Evolutionary conservation across 2,797 vertebrate genomes (phyloP).

Genomic region (Mormyrops boulengeri): DNA sequence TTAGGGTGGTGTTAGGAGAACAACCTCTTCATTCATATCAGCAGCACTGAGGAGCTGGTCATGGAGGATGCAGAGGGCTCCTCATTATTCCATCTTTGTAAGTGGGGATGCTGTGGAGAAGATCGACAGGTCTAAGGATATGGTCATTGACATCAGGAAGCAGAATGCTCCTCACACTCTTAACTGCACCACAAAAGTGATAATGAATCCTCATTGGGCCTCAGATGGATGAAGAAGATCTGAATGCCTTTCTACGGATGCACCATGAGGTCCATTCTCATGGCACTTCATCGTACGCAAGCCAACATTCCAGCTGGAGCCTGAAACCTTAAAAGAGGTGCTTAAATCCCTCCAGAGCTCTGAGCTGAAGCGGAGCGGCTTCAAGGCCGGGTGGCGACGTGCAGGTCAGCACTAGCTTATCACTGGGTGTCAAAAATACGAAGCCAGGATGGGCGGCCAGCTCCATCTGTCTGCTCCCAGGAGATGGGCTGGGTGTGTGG

Average conservation of each 20-base stretch:
- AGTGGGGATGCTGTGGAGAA: background rate
- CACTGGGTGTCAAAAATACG: slow-evolving; percentile 30
- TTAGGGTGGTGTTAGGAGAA: background rate
- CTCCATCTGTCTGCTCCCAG: slow-evolving; percentile 41
- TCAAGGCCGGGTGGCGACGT: background rate
- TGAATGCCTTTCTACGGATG: background rate
- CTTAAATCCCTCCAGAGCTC: background rate
- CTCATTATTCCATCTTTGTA: background rate
- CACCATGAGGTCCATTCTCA: background rate
- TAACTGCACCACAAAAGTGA: background rate
- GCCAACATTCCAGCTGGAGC: background rate
- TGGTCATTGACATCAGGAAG: background rate
- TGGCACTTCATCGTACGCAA: background rate
- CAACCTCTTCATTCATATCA: background rate
- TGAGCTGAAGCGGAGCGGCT: background rate
- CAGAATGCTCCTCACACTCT: background rate
- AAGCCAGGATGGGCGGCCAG: slow-evolving; percentile 33
- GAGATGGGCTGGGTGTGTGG: slow-evolving; percentile 33
- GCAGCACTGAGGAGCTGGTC: background rate
- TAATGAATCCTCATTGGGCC: background rate
- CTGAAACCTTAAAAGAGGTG: background rate
- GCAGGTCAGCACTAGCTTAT: slow-evolving; percentile 30
- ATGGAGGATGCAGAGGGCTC: background rate
- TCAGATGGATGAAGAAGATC: background rate
- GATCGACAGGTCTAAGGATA: background rate